These are phyloP conservation scores for Danio albolineatus DNA, from an alignment of 2,797 vertebrate species.

Conservation along the genomic window DNA sequence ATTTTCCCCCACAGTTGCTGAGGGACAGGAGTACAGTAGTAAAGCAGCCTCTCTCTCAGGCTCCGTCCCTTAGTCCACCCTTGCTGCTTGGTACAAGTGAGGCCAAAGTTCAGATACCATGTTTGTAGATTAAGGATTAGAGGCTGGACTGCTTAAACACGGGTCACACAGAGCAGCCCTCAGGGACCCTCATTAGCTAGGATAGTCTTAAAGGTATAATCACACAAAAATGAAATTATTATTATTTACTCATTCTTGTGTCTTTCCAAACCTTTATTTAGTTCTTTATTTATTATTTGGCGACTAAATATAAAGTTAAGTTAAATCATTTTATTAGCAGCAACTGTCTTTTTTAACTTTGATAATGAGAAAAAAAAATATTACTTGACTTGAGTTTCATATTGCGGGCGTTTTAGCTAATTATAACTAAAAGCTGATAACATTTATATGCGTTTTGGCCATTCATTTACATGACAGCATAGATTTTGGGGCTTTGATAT, in stretches of 20 bases:
- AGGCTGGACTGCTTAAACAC: constrained; percentile 76
- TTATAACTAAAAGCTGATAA: too few relatives aligned
- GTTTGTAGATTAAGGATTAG: constrained; percentile 80
- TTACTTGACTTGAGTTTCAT: too few relatives aligned
- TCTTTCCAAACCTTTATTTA: not conserved
- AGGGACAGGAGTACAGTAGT: constrained; percentile 40
- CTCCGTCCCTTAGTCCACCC: constrained; percentile 37
- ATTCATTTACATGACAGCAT: too few relatives aligned
- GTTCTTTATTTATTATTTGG: not conserved
- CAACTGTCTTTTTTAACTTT: too few relatives aligned
- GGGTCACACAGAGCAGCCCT: constrained; percentile 62
- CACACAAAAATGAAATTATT: not conserved
- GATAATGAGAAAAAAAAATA: too few relatives aligned
- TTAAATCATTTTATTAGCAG: too few relatives aligned
- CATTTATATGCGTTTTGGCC: too few relatives aligned
- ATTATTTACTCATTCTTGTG: not conserved
- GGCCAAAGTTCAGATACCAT: constrained; percentile 74
- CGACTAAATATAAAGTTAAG: too few relatives aligned
- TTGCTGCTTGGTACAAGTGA: constrained; percentile 65
- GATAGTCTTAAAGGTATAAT: constrained; percentile 65
- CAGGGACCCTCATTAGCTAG: constrained; percentile 71
- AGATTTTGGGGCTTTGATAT: too few relatives aligned
- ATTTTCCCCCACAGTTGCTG: constrained; percentile 50
- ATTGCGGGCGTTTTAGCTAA: too few relatives aligned
- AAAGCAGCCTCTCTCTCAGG: constrained; percentile 50